These are phyloP conservation scores for Smithornis capensis DNA, from an alignment of 2,113 vertebrate species.

Conservation along the genomic window DNA sequence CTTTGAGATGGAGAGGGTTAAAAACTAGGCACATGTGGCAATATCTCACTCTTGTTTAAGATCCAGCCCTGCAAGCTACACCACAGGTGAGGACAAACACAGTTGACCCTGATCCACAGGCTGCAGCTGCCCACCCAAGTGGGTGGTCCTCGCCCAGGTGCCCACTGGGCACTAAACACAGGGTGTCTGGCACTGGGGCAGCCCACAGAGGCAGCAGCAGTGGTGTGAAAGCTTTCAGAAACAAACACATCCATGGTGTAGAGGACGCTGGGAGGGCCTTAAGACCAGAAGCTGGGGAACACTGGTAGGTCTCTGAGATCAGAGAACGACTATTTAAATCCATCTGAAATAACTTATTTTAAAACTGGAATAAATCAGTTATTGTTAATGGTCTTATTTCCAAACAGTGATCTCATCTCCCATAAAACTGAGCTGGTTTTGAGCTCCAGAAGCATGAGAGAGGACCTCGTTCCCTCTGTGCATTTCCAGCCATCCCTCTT, in stretches of 20 bases:
- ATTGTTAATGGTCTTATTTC: neutral
- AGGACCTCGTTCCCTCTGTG: neutral
- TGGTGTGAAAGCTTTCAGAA: rapidly evolving
- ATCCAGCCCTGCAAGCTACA: neutral
- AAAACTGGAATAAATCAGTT: neutral
- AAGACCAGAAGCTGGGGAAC: neutral
- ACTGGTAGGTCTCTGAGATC: neutral
- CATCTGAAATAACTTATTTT: neutral
- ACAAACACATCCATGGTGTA: neutral
- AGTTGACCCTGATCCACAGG: neutral
- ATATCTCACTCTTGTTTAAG: neutral
- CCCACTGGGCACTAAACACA: neutral
- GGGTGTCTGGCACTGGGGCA: too few species aligned
- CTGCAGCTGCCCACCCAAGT: neutral
- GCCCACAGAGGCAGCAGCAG: neutral
- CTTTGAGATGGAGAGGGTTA: neutral
- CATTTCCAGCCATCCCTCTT: rapidly evolving
- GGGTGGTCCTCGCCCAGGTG: neutral
- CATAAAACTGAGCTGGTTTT: neutral
- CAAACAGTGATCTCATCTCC: neutral
- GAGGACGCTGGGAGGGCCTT: neutral
- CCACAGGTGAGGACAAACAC: neutral
- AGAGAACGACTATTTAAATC: neutral
- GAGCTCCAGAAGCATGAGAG: neutral
- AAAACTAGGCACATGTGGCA: rapidly evolving